These are phyloP conservation scores for Tetramorium parvispinum DNA, from an alignment of 1,140 invertebrate genomes.

Conservation along the genomic window DNA sequence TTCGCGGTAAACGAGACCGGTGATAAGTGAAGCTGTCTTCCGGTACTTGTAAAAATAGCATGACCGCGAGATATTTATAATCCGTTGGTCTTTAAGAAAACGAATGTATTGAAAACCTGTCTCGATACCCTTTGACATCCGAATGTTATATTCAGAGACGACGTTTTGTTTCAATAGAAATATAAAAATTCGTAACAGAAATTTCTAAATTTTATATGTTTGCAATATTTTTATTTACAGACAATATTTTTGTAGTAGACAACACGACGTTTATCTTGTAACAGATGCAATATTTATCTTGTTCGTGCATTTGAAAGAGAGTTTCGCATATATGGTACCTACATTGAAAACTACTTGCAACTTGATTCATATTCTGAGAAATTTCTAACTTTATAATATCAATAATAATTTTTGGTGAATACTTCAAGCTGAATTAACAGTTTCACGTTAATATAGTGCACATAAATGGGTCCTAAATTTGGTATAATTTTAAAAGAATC, in stretches of 20 bases:
- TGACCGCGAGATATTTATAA: neutral
- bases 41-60: constrained; percentile 8
- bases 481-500: neutral
- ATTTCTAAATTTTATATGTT: neutral
- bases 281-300: constrained; percentile 23
- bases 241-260: neutral
- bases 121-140: neutral
- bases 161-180: neutral
- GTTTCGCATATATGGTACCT: neutral
- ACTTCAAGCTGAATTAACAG: neutral
- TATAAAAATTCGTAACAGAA: neutral
- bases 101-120: neutral
- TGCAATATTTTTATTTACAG: neutral
- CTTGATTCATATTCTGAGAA: neutral
- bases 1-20: constrained; percentile 7
- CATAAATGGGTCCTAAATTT: neutral
- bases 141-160: neutral
- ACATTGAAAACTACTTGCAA: constrained; percentile 17
- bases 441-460: too few species aligned
- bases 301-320: neutral
- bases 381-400: constrained; percentile 20
- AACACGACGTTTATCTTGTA: neutral
- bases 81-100: neutral
- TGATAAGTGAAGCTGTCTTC: constrained; percentile 24
- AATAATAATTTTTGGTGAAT: neutral